phyloP scores from a whole-genome alignment of 2,113 vertebrate species.

The Scolopax mira region DNA sequence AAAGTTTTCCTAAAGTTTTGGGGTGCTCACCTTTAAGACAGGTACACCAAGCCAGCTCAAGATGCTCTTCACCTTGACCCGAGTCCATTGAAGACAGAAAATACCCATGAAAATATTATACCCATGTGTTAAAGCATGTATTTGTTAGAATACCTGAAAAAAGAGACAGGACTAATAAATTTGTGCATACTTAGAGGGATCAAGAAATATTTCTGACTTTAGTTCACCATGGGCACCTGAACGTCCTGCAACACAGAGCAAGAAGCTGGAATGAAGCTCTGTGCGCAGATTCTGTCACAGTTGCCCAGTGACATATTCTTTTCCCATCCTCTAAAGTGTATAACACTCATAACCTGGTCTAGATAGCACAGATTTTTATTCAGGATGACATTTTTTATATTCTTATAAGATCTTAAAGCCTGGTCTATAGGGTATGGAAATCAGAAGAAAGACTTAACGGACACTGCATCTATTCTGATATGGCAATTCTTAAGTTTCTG shows the following conservation, averaged over 20 bases:
- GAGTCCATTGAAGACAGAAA: background rate
- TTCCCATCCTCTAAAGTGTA: background rate
- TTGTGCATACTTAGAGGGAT: background rate
- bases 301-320: background rate
- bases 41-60: background rate
- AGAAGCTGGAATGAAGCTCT: background rate
- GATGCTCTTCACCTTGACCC: background rate
- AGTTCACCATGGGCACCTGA: background rate
- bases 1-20: background rate
- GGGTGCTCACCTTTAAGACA: background rate
- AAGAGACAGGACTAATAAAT: background rate
- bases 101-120: fast-evolving
- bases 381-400: background rate
- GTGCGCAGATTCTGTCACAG: background rate
- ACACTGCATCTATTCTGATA: background rate
- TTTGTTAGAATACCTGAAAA: background rate
- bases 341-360: background rate
- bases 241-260: background rate
- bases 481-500: background rate
- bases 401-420: background rate
- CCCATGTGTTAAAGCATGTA: background rate
- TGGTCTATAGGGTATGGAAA: background rate
- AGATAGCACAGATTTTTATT: background rate
- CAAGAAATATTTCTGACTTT: background rate
- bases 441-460: background rate